Conservation (phyloP, 2,888 invertebrate species). For the Osmoderma eremita region DNA sequence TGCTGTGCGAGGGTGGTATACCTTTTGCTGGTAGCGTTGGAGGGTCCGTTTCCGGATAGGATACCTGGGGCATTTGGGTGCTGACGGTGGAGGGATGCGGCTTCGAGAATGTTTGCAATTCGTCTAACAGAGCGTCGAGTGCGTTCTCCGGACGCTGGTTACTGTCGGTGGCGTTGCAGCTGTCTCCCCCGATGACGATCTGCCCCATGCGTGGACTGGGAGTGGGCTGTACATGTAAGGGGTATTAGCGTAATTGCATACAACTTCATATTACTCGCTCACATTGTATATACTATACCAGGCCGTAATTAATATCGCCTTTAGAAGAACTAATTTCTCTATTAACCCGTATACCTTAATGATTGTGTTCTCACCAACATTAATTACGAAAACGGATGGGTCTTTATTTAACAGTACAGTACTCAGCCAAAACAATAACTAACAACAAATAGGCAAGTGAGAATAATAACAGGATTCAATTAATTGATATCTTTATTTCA, state of each 20-base stretch:
- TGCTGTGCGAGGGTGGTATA: slow-evolving; percentile 52
- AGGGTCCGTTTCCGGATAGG: slow-evolving; percentile 56
- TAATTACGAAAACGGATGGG: too few relatives aligned
- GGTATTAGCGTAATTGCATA: slow-evolving; percentile 1
- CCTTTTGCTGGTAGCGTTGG: slow-evolving; percentile 61
- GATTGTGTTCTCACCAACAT: too few relatives aligned
- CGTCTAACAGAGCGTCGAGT: slow-evolving; percentile 96
- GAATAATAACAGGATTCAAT: too few relatives aligned
- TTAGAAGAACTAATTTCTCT: too few relatives aligned
- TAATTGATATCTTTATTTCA: too few relatives aligned
- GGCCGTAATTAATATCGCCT: slow-evolving; percentile 10
- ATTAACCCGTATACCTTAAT: too few relatives aligned
- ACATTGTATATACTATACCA: slow-evolving; percentile 14
- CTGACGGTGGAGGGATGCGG: slow-evolving; percentile 64
- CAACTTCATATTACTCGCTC: background rate
- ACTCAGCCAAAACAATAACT: too few relatives aligned
- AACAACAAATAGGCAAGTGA: too few relatives aligned
- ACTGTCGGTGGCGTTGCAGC: slow-evolving; percentile 67
- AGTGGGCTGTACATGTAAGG: slow-evolving; percentile 65
- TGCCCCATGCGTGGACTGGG: slow-evolving; percentile 70
- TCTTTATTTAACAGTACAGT: too few relatives aligned
- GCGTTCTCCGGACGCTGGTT: slow-evolving; percentile 88
- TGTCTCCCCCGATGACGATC: slow-evolving; percentile 71
- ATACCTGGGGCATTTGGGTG: slow-evolving; percentile 55
- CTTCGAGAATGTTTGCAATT: slow-evolving; percentile 88